These are phyloP conservation scores for Pheosia tremula DNA, from an alignment of 2,888 invertebrate species.

Conservation along the genomic window DNA sequence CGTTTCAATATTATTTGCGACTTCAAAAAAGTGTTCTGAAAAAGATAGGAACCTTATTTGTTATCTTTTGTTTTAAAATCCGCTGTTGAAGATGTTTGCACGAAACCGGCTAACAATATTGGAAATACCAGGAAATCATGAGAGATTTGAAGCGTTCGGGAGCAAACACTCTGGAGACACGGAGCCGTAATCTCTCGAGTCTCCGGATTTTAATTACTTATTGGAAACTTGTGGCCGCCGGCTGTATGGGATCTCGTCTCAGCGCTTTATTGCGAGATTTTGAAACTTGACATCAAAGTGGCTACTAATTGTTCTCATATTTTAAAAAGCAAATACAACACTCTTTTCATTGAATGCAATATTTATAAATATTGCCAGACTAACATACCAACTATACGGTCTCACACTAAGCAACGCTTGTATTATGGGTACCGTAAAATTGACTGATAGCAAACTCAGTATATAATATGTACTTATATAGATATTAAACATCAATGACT, in stretches of 20 bases:
- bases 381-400: too few species aligned
- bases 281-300: constrained; percentile 54
- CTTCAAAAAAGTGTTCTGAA: too few species aligned
- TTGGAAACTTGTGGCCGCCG: constrained; percentile 83
- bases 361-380: too few species aligned
- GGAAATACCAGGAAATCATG: constrained; percentile 66
- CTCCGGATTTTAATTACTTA: constrained; percentile 83
- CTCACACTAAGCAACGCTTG: too few species aligned
- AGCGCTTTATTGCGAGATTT: constrained; percentile 75
- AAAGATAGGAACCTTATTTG: too few species aligned
- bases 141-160: constrained; percentile 62
- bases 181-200: constrained; percentile 73
- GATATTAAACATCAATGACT: too few species aligned
- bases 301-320: constrained; percentile 31
- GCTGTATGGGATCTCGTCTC: constrained; percentile 72
- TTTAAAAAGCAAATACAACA: not conserved
- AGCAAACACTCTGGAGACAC: constrained; percentile 75
- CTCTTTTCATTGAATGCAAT: too few species aligned
- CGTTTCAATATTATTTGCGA: too few species aligned
- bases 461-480: too few species aligned
- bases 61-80: not conserved
- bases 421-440: too few species aligned
- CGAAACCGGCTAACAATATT: constrained; percentile 32
- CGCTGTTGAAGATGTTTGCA: constrained; percentile 22
- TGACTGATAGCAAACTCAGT: too few species aligned